These are phyloP conservation scores for Cyprinodon tularosa DNA, from an alignment of 2,113 vertebrate genomes.

Conservation along the genomic window DNA sequence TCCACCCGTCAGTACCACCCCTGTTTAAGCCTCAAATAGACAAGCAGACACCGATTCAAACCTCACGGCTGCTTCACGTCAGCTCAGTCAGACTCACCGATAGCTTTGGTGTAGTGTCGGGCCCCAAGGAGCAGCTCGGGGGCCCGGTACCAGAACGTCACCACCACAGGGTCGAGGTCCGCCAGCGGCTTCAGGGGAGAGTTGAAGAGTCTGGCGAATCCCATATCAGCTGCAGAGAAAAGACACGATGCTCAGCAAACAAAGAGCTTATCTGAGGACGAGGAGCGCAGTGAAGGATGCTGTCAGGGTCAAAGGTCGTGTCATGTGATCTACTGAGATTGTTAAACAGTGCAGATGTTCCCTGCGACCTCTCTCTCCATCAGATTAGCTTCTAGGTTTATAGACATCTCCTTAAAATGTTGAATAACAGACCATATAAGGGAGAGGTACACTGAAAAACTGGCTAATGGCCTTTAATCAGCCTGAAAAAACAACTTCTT, in stretches of 20 bases:
- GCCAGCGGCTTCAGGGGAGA: conserved; percentile 99
- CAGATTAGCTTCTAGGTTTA: neutral
- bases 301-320: conserved; percentile 3
- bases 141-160: conserved; percentile 99
- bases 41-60: neutral
- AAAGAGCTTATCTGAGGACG: conserved; percentile 7
- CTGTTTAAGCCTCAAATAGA: neutral
- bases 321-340: neutral
- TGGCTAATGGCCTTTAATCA: neutral
- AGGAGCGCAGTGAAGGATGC: conserved; percentile 1
- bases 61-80: neutral
- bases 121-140: conserved; percentile 96
- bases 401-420: neutral
- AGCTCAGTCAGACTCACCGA: conserved; percentile 83
- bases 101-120: conserved; percentile 98
- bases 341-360: neutral
- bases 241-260: conserved; percentile 9
- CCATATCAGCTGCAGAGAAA: conserved; percentile 92
- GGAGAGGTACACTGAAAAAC: neutral
- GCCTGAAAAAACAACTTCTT: no score
- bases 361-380: neutral
- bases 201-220: conserved; percentile 99
- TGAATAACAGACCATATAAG: neutral
- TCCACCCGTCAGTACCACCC: no score
- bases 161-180: conserved; percentile 98